phyloP scores from a whole-genome alignment of 2,888 invertebrate genomes.

The Lepeophtheirus nordmannii region DNA sequence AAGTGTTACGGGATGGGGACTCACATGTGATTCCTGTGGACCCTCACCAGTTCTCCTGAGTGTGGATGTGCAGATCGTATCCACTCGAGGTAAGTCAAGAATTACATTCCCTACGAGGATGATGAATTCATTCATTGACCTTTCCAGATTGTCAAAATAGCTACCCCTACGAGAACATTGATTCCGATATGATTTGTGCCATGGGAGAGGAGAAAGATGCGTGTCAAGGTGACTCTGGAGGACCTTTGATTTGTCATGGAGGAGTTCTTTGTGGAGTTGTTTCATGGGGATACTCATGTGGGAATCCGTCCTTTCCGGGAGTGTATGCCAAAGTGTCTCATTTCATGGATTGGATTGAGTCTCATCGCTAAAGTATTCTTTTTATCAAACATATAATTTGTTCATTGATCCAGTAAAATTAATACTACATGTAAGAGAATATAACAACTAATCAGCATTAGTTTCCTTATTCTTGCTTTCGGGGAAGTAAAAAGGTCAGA shows the following conservation, averaged over 20 bases:
- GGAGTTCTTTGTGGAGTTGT: not conserved
- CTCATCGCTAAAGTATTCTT: too few relatives aligned
- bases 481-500: too few relatives aligned
- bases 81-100: not conserved
- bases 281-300: not conserved
- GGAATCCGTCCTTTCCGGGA: not conserved
- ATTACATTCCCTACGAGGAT: too few relatives aligned
- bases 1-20: not conserved
- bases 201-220: not conserved
- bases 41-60: not conserved
- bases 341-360: not conserved
- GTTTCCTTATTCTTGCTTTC: too few relatives aligned
- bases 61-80: not conserved
- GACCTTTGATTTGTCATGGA: not conserved
- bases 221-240: not conserved
- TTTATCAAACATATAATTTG: too few relatives aligned
- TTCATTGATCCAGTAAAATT: too few relatives aligned
- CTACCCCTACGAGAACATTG: slow-evolving; percentile 5
- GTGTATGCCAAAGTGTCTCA: not conserved
- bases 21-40: not conserved
- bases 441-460: too few relatives aligned
- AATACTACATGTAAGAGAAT: too few relatives aligned
- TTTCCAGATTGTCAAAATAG: not conserved
- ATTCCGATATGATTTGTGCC: not conserved
- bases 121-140: too few relatives aligned